Conservation (phyloP, 92 coral and sea anemone species). For the Phenganax subtilis region DNA sequence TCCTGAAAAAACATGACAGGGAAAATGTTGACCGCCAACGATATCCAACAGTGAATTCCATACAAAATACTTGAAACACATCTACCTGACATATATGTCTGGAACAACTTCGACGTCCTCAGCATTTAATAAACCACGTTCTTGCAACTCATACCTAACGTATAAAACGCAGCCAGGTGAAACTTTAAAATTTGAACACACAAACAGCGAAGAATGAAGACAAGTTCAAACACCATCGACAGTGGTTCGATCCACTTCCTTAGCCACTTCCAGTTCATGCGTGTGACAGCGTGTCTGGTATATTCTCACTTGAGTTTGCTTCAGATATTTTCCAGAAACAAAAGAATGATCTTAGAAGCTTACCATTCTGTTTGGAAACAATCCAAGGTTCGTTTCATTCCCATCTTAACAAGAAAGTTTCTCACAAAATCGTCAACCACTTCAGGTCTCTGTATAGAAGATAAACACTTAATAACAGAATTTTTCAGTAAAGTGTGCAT, state of each 20-base stretch:
- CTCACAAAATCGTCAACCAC: constrained; percentile 97
- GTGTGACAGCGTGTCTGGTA: not conserved
- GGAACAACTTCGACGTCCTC: constrained; percentile 84
- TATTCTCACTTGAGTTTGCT: not conserved
- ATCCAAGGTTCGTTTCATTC: constrained; percentile 89
- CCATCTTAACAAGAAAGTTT: constrained; percentile 96
- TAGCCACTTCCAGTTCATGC: not conserved
- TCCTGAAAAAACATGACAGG: constrained; percentile 43
- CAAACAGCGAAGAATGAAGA: not conserved
- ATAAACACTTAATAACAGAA: not conserved
- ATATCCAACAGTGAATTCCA: not conserved
- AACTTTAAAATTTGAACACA: no score
- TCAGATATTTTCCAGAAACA: not conserved
- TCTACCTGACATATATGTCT: constrained; percentile 75
- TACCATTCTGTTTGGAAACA: constrained; percentile 99
- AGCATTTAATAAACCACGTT: constrained; percentile 64
- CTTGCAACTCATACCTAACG: constrained; percentile 69
- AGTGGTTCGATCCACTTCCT: not conserved
- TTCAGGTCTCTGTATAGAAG: constrained; percentile 77
- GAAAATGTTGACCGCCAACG: no score
- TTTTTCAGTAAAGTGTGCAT: no score
- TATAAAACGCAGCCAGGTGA: not conserved
- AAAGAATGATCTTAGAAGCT: constrained; percentile 16
- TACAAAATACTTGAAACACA: not conserved
- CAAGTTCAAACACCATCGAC: not conserved